Conservation (phyloP, 2,113 vertebrate genomes). For the Plectropomus leopardus region DNA sequence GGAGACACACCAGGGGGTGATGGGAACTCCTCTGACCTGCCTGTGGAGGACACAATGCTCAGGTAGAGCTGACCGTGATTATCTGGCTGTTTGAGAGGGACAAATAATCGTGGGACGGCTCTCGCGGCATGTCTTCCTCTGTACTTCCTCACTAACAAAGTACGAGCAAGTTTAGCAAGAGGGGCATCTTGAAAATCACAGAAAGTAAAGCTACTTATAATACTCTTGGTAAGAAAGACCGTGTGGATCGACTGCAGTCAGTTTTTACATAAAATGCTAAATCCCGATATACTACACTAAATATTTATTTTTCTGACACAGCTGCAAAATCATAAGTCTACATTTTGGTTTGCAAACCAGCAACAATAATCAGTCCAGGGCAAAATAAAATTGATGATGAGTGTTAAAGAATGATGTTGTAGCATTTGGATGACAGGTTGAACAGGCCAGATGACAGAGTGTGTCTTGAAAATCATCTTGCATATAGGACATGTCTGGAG, state of each 20-base stretch:
- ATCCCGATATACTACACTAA: background rate
- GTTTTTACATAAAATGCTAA: slow-evolving; percentile 15
- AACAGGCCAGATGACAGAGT: slow-evolving; percentile 4
- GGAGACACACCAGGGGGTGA: slow-evolving; percentile 69
- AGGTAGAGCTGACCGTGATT: slow-evolving; percentile 60
- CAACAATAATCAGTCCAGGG: slow-evolving; percentile 17
- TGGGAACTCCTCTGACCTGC: slow-evolving; percentile 75
- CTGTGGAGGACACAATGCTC: slow-evolving; percentile 71
- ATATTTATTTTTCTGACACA: background rate
- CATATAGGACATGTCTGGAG: background rate
- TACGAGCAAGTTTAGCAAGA: slow-evolving; percentile 47
- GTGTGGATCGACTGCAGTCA: slow-evolving; percentile 1
- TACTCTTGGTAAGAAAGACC: slow-evolving; percentile 17
- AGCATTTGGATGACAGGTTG: background rate
- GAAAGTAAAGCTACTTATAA: slow-evolving; percentile 23
- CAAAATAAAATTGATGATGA: slow-evolving; percentile 19
- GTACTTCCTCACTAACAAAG: slow-evolving; percentile 49
- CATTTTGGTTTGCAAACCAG: slow-evolving; percentile 7
- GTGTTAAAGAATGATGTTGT: background rate
- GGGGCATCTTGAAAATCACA: slow-evolving; percentile 16
- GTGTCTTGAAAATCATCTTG: slow-evolving; percentile 9
- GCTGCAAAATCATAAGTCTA: background rate
- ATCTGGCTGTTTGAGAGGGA: slow-evolving; percentile 60
- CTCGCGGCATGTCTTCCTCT: slow-evolving; percentile 41
- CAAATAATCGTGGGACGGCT: slow-evolving; percentile 67